Evolutionary conservation across 2,113 vertebrate species (phyloP).

Genomic region (Xenopus tropicalis): UCB_Xtro_10.0 CM004449.2:82762001-82762500

Average conservation of each 20-base stretch:
- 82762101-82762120: neutral
- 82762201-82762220: constrained; percentile 29
- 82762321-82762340: constrained; percentile 38
- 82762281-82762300: constrained; percentile 29
- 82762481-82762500: constrained; percentile 20
- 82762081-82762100: no score
- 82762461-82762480: neutral
- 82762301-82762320: constrained; percentile 31
- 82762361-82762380: constrained; percentile 6
- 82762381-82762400: neutral
- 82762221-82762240: constrained; percentile 29
- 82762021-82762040: no score
- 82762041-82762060: no score
- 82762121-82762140: neutral
- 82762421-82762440: neutral
- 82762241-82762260: constrained; percentile 21
- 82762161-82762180: constrained; percentile 9
- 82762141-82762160: constrained; percentile 29
- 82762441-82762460: neutral
- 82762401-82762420: neutral
- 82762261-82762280: constrained; percentile 6
- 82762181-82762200: constrained; percentile 11
- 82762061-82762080: no score
- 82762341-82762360: constrained; percentile 19
- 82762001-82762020: no score